Evolutionary conservation across 2,113 vertebrate species (phyloP).

Genomic region (Ameiurus melas): DNA sequence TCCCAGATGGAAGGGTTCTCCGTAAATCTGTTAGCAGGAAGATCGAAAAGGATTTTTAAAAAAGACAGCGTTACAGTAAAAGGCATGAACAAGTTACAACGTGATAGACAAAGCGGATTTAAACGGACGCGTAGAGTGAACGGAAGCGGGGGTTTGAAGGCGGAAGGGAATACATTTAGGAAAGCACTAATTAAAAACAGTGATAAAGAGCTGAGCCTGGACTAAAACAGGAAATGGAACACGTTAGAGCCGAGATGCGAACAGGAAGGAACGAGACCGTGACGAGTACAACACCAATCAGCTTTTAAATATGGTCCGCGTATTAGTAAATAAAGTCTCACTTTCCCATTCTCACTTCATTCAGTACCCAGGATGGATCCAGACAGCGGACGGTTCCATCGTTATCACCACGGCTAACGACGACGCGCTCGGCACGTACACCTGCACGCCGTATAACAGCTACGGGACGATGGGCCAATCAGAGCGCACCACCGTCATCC

Average conservation of each 20-base stretch:
- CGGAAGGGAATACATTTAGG: neutral
- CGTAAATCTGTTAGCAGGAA: too few species aligned
- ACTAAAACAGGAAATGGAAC: too few species aligned
- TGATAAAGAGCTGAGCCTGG: too few species aligned
- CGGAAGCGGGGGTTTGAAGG: too few species aligned
- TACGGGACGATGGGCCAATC: constrained; percentile 85
- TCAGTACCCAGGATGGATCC: constrained; percentile 89
- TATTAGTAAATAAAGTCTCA: neutral
- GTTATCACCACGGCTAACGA: constrained; percentile 84
- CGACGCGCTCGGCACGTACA: constrained; percentile 80
- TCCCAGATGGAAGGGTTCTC: too few species aligned
- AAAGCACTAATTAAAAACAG: neutral
- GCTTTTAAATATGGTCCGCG: neutral
- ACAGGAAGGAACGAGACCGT: neutral
- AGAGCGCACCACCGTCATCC: constrained; percentile 74
- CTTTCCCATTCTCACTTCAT: neutral
- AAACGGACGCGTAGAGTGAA: too few species aligned
- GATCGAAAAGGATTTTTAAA: too few species aligned
- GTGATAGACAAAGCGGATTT: too few species aligned
- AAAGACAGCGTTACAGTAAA: too few species aligned
- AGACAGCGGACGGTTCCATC: constrained; percentile 78
- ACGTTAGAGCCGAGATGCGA: neutral
- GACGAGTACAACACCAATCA: neutral
- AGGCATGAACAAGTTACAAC: too few species aligned
- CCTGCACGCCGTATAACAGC: constrained; percentile 88